Conservation (phyloP, 53 echinoderm and acorn worm genomes). For the Mesocentrotus franciscanus region DNA sequence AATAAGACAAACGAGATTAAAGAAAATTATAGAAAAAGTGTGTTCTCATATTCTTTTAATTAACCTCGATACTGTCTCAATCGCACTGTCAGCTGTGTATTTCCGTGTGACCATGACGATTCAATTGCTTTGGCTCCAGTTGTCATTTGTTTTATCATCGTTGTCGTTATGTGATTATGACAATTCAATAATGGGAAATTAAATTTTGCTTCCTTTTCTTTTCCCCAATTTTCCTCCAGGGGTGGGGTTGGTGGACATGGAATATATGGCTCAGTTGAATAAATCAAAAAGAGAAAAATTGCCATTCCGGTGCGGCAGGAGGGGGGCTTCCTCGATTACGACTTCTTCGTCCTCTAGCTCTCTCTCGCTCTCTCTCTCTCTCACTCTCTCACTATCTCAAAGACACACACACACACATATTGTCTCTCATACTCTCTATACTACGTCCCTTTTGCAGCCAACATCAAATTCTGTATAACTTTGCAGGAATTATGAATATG, state of each 20-base stretch:
- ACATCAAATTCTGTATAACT: too few relatives aligned
- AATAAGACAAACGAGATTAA: too few relatives aligned
- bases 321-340: too few relatives aligned
- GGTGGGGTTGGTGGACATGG: neutral
- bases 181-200: neutral
- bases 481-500: too few relatives aligned
- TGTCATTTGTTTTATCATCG: neutral
- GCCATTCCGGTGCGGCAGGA: too few relatives aligned
- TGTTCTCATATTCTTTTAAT: neutral
- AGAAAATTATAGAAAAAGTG: neutral
- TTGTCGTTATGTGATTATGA: neutral
- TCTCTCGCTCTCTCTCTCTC: neutral
- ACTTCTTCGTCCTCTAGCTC: neutral
- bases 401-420: too few relatives aligned
- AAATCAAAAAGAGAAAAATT: neutral
- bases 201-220: neutral
- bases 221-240: neutral
- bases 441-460: too few relatives aligned
- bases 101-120: slow-evolving; percentile 21
- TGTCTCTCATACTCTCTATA: too few relatives aligned
- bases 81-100: neutral
- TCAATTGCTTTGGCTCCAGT: slow-evolving; percentile 1
- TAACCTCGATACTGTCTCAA: neutral
- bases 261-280: neutral
- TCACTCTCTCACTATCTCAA: too few relatives aligned